Evolutionary conservation across 2,888 invertebrate genomes (phyloP).

Genomic region (Idaea straminata): DNA sequence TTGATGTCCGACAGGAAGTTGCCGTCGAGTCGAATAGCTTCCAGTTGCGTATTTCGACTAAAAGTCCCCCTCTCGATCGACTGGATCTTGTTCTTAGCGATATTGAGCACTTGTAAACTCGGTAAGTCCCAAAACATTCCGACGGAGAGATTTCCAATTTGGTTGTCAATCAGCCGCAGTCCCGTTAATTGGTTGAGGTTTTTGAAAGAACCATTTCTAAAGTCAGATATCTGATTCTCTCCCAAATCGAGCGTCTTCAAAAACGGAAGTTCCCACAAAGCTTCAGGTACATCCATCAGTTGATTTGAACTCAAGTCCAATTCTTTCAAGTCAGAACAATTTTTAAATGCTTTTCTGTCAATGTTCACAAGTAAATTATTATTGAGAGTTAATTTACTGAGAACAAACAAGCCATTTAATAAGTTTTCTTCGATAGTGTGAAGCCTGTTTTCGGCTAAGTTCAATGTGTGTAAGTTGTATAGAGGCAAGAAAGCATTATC

Average conservation of each 20-base stretch:
- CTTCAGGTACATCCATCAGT: constrained; percentile 89
- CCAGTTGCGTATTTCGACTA: constrained; percentile 88
- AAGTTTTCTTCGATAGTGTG: constrained; percentile 89
- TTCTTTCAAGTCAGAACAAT: constrained; percentile 93
- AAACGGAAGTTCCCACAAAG: constrained; percentile 88
- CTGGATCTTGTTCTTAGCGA: constrained; percentile 93
- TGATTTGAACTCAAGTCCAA: constrained; percentile 94
- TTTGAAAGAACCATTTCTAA: constrained; percentile 91
- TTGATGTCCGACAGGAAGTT: constrained; percentile 94
- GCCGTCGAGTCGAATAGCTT: constrained; percentile 92
- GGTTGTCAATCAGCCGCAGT: constrained; percentile 93
- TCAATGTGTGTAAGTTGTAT: constrained; percentile 93
- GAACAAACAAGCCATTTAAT: constrained; percentile 90
- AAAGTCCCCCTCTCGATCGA: constrained; percentile 92
- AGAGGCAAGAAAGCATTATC: constrained; percentile 92
- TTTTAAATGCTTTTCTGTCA: constrained; percentile 90
- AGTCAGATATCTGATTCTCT: constrained; percentile 92
- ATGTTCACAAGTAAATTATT: constrained; percentile 91
- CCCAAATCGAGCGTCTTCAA: constrained; percentile 94
- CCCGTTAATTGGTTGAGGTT: constrained; percentile 93
- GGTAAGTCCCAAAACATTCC: constrained; percentile 94
- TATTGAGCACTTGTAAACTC: constrained; percentile 90
- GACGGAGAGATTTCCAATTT: constrained; percentile 89
- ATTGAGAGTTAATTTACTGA: constrained; percentile 91
- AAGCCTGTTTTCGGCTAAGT: constrained; percentile 92